Evolutionary conservation across 2,888 invertebrate species (phyloP).

Genomic region (Didymodactylos carnosus): DNA sequence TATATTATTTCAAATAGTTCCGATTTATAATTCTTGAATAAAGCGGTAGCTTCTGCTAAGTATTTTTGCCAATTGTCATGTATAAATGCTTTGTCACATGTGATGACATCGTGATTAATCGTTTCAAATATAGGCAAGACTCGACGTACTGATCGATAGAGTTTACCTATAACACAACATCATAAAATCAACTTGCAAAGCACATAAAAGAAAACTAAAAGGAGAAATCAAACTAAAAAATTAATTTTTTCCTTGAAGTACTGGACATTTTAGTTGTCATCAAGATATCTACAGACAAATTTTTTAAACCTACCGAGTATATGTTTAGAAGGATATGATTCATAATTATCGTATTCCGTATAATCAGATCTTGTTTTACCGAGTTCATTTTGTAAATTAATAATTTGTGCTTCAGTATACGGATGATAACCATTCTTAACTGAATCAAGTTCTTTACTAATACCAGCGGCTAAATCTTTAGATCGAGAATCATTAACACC

Average conservation of each 20-base stretch:
- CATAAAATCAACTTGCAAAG: no score
- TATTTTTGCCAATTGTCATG: neutral
- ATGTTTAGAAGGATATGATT: neutral
- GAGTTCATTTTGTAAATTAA: neutral
- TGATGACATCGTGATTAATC: no score
- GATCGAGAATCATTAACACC: neutral
- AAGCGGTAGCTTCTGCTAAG: neutral
- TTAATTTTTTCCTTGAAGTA: no score
- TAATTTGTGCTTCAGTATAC: neutral
- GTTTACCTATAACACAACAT: no score
- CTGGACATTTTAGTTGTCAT: neutral
- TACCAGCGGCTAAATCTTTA: neutral
- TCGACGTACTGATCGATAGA: no score
- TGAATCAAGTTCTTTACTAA: neutral
- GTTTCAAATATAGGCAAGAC: no score
- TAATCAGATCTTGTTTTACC: neutral
- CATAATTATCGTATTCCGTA: neutral
- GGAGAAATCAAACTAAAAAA: no score
- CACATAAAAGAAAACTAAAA: no score
- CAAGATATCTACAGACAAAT: neutral
- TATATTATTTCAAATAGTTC: neutral
- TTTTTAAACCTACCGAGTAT: neutral
- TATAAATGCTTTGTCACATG: no score
- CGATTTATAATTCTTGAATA: neutral
- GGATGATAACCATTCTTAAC: neutral